Evolutionary conservation across 2,888 invertebrate genomes (phyloP).

Genomic region (Drosophila kuntzei): DNA sequence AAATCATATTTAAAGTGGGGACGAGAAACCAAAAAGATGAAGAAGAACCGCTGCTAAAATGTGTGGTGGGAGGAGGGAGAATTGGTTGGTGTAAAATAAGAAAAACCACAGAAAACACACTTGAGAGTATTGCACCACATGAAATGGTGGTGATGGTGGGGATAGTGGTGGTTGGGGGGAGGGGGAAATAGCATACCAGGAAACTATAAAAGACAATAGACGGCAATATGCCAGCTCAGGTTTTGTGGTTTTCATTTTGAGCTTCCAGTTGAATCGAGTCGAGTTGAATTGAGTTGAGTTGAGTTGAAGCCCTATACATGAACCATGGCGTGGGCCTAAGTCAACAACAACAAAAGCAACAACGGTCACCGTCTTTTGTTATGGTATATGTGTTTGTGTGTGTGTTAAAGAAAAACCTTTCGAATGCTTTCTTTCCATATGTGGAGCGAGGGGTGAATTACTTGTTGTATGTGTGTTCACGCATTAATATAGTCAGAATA

Average conservation of each 20-base stretch:
- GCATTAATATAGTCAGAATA: conserved; percentile 65
- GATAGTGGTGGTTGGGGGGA: conserved; percentile 21
- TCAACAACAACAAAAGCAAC: conserved; percentile 76
- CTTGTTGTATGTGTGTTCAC: conserved; percentile 56
- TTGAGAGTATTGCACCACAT: conserved; percentile 59
- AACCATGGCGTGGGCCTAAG: conserved; percentile 73
- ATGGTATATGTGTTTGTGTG: conserved; percentile 8
- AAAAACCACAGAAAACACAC: conserved; percentile 64
- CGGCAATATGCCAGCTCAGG: conserved; percentile 82
- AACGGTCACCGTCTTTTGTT: conserved; percentile 54
- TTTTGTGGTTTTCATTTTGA: conserved; percentile 75
- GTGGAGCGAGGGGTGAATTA: background rate
- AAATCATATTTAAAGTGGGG: conserved; percentile 72
- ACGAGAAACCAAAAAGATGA: conserved; percentile 2
- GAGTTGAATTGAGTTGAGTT: conserved; percentile 2
- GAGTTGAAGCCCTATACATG: conserved; percentile 62
- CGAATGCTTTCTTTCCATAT: conserved; percentile 61
- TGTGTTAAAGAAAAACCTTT: conserved; percentile 61
- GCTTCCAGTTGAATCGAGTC: conserved; percentile 33
- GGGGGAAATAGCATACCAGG: conserved; percentile 75
- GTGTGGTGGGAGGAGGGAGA: conserved; percentile 1
- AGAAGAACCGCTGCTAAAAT: conserved; percentile 26
- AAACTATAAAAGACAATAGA: conserved; percentile 81
- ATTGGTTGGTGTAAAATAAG: conserved; percentile 16
- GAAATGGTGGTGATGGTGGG: conserved; percentile 46